These are phyloP conservation scores for Aepyceros melampus DNA, from an alignment of 2,113 vertebrate species.

Conservation along the genomic window DNA sequence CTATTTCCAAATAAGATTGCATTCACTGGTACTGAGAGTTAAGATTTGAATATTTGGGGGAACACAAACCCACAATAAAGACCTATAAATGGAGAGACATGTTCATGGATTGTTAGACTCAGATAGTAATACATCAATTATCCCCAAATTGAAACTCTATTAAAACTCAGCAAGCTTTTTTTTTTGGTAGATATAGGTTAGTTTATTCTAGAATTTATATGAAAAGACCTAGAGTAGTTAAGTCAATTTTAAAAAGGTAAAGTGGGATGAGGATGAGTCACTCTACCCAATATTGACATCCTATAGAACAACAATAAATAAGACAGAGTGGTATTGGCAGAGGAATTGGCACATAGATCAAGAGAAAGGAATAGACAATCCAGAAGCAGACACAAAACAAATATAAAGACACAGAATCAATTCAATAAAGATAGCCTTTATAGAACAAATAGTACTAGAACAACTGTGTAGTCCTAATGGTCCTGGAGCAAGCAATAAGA, in stretches of 20 bases:
- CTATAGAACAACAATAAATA: neutral
- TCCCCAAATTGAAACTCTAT: neutral
- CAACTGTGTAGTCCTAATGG: neutral
- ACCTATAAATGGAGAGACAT: neutral
- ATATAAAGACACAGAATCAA: neutral
- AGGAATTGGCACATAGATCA: neutral
- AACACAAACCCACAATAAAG: neutral
- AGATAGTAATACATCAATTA: neutral
- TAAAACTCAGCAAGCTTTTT: neutral
- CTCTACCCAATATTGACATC: neutral
- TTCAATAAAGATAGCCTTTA: neutral
- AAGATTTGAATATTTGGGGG: neutral
- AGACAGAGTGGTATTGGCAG: neutral
- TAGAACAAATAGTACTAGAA: neutral
- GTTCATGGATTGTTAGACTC: neutral
- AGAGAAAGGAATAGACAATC: neutral
- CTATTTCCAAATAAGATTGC: neutral
- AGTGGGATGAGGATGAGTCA: neutral
- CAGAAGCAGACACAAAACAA: neutral
- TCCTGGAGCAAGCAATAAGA: neutral
- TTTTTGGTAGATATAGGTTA: neutral
- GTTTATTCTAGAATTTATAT: neutral
- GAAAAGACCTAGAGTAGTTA: neutral
- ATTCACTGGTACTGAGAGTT: neutral
- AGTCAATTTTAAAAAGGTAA: neutral